Conservation (phyloP, 2,797 vertebrate genomes). For the Myotis findleyi region DNA sequence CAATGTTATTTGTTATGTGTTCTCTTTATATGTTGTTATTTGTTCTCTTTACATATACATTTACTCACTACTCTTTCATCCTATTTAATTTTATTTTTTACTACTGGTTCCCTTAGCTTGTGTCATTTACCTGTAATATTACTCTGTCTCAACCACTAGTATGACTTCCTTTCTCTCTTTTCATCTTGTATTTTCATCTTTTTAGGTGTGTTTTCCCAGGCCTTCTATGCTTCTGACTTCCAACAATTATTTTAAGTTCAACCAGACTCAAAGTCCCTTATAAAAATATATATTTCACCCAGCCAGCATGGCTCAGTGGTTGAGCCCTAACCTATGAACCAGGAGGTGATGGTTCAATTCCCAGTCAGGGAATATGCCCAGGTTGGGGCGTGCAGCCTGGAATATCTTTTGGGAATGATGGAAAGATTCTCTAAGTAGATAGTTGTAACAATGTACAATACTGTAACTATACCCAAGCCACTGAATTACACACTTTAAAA, state of each 20-base stretch:
- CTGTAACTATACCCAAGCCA: not conserved
- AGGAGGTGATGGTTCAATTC: too few relatives aligned
- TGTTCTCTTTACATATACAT: not conserved
- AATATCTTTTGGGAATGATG: not conserved
- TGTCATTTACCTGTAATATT: not conserved
- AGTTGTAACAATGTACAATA: not conserved
- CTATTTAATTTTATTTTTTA: not conserved
- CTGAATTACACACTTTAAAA: not conserved
- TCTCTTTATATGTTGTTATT: not conserved
- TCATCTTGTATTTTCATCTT: not conserved
- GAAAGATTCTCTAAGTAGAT: not conserved
- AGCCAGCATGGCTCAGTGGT: too few relatives aligned
- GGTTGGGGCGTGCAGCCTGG: too few relatives aligned
- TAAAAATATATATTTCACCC: not conserved
- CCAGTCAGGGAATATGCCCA: too few relatives aligned
- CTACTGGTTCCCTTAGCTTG: not conserved
- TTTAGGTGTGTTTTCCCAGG: not conserved
- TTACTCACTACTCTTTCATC: not conserved
- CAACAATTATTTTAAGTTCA: not conserved
- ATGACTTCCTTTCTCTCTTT: not conserved
- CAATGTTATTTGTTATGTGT: not conserved
- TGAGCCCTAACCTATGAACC: too few relatives aligned
- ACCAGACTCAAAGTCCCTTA: not conserved
- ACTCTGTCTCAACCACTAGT: not conserved
- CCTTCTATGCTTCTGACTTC: not conserved